Conservation (phyloP, 2,888 invertebrate genomes). For the Drosophila barbarae region DNA sequence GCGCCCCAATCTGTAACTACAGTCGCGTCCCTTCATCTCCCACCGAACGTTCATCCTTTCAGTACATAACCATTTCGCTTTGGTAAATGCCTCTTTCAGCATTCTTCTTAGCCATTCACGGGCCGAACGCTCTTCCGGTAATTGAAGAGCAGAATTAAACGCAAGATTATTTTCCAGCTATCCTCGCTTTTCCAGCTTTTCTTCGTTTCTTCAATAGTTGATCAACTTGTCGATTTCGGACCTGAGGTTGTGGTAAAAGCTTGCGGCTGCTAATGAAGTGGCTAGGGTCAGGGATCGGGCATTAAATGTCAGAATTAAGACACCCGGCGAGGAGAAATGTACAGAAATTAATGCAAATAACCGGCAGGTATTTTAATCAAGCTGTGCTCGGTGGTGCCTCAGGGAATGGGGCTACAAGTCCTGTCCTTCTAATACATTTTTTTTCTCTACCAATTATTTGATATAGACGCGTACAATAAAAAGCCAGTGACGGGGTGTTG, state of each 20-base stretch:
- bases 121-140: slow-evolving; percentile 28
- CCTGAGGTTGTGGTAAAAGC: background rate
- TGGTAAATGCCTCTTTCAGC: slow-evolving; percentile 37
- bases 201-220: slow-evolving; percentile 29
- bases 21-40: slow-evolving; percentile 14
- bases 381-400: slow-evolving; percentile 36
- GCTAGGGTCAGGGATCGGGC: slow-evolving; percentile 35
- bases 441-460: slow-evolving; percentile 54
- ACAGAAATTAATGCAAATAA: slow-evolving; percentile 69
- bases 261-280: slow-evolving; percentile 60
- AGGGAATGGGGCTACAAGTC: slow-evolving; percentile 11
- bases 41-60: slow-evolving; percentile 5
- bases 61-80: slow-evolving; percentile 35
- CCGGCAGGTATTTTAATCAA: slow-evolving; percentile 75
- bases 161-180: slow-evolving; percentile 41
- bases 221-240: slow-evolving; percentile 8
- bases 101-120: slow-evolving; percentile 17
- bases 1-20: slow-evolving; percentile 28
- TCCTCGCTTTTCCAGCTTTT: background rate
- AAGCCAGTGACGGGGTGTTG: slow-evolving; percentile 58
- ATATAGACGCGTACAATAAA: slow-evolving; percentile 47
- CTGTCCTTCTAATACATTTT: slow-evolving; percentile 60
- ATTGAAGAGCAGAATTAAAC: slow-evolving; percentile 53
- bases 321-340: slow-evolving; percentile 56
- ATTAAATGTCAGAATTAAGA: slow-evolving; percentile 71